phyloP scores from a whole-genome alignment of 2,888 invertebrate genomes.

The Caenorhabditis sp. region DNA sequence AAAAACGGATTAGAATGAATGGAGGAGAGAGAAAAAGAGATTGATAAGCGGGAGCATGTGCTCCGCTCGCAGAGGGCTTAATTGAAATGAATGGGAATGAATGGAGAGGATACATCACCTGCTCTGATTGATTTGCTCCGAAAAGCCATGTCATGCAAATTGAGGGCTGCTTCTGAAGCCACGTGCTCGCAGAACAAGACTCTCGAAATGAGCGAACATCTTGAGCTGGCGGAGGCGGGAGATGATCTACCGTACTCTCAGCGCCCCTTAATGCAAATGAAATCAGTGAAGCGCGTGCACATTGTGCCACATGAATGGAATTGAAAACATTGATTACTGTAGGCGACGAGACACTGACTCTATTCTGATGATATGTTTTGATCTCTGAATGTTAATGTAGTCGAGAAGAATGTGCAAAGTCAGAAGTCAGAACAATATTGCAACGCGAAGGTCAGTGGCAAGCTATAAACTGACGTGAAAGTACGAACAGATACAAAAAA shows the following conservation, averaged over 20 bases:
- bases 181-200: no score
- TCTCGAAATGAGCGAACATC: conserved; percentile 10
- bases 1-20: conserved; percentile 39
- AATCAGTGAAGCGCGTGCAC: conserved; percentile 47
- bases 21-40: no score
- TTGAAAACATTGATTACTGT: neutral
- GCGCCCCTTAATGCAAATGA: conserved; percentile 40
- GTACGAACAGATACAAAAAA: no score
- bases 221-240: neutral
- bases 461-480: no score
- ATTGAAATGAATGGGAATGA: conserved; percentile 39
- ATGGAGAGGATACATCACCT: conserved; percentile 38
- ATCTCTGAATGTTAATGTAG: no score
- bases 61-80: conserved; percentile 23
- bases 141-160: conserved; percentile 13
- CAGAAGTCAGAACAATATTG: no score
- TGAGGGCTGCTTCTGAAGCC: conserved; percentile 10
- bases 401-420: no score
- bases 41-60: conserved; percentile 42
- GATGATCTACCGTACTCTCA: conserved; percentile 40
- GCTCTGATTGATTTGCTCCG: conserved; percentile 9
- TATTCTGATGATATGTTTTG: neutral
- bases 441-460: no score
- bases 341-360: neutral
- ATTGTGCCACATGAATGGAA: conserved; percentile 39